A percentile compares a stretch with the other conserved stretches of the same genome.
Conservation (phyloP, 2,113 vertebrate genomes). For the Martes martes region DNA sequence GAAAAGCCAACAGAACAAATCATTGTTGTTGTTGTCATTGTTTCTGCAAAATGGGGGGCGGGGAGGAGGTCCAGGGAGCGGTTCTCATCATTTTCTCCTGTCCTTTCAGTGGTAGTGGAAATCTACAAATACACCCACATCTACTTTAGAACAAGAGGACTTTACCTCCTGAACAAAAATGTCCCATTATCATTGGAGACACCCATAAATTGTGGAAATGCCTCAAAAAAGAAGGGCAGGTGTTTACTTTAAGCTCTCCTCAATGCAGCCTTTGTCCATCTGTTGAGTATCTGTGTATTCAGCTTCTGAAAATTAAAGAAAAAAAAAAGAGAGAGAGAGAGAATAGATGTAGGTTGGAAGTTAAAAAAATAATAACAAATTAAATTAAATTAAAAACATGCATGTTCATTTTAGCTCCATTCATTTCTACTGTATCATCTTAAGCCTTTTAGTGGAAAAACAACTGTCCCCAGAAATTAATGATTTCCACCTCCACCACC, state of each 20-base stretch:
- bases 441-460: not conserved
- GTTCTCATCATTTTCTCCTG: not conserved
- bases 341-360: not conserved
- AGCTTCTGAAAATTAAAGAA: not conserved
- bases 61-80: no score
- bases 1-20: not conserved
- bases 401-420: not conserved
- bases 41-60: no score
- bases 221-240: not conserved
- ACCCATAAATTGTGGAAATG: not conserved
- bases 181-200: not conserved
- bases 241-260: not conserved
- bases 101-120: not conserved
- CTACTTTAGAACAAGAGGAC: not conserved
- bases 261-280: not conserved
- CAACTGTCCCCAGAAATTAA: not conserved
- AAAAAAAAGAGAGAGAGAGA: not conserved
- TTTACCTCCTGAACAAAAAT: constrained; percentile 2
- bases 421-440: not conserved
- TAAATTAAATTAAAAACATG: not conserved
- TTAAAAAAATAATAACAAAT: not conserved
- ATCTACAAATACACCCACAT: not conserved
- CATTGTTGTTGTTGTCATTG: not conserved
- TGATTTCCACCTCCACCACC: not conserved
- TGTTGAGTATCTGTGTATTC: not conserved